Evolutionary conservation across 2,888 invertebrate genomes (phyloP).

Genomic region (Xestia c-nigrum): DNA sequence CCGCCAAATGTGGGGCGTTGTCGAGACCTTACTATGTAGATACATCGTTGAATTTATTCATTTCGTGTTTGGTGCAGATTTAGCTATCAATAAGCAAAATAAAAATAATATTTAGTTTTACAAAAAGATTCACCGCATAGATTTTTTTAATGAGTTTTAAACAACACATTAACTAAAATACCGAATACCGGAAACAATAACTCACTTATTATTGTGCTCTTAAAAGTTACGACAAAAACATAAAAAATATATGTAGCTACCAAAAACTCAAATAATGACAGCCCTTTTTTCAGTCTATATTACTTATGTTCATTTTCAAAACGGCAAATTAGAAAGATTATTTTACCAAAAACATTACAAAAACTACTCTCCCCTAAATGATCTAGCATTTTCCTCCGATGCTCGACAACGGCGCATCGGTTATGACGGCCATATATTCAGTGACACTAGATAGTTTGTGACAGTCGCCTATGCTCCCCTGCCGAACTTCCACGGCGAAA

Average conservation of each 20-base stretch:
- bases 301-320: neutral
- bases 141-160: neutral
- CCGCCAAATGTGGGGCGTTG: constrained; percentile 76
- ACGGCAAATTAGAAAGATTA: neutral
- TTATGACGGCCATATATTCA: constrained; percentile 82
- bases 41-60: constrained; percentile 11
- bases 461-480: constrained; percentile 86
- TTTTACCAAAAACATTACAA: neutral
- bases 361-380: constrained; percentile 47
- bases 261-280: neutral
- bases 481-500: constrained; percentile 67
- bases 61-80: neutral
- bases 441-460: constrained; percentile 80
- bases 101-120: neutral
- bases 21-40: constrained; percentile 2
- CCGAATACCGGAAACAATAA: neutral
- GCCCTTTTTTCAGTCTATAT: neutral
- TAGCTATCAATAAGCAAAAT: neutral
- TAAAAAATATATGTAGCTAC: neutral
- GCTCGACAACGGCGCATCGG: constrained; percentile 60
- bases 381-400: constrained; percentile 44
- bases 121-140: no score
- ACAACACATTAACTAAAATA: neutral
- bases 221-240: neutral
- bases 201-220: neutral